phyloP scores from a whole-genome alignment of 2,888 invertebrate genomes.

The Ectemnius cavifrons region DNA sequence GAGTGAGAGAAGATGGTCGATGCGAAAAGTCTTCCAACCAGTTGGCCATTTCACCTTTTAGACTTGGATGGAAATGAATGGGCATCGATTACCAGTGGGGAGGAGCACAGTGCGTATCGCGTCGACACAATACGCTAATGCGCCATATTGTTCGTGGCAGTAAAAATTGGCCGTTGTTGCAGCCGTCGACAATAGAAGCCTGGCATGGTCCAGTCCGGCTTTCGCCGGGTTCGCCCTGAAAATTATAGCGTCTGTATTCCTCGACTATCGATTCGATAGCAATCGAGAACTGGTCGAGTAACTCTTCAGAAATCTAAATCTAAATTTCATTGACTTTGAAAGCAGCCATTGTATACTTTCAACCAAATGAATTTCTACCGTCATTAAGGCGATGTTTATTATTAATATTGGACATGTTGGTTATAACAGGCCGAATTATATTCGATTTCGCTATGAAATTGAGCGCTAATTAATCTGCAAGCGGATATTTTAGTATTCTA shows the following conservation, averaged over 20 bases:
- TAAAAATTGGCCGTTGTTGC: slow-evolving; percentile 77
- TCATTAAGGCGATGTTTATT: too few relatives aligned
- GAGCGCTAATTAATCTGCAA: too few relatives aligned
- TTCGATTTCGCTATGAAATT: too few relatives aligned
- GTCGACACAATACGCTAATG: slow-evolving; percentile 75
- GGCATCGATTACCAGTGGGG: slow-evolving; percentile 66
- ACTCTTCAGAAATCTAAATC: too few relatives aligned
- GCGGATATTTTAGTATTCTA: too few relatives aligned
- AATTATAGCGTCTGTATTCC: slow-evolving; percentile 32
- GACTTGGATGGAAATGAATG: slow-evolving; percentile 65
- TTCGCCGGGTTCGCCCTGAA: slow-evolving; percentile 18
- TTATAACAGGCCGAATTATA: too few relatives aligned
- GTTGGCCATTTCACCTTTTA: slow-evolving; percentile 27
- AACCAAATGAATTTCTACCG: too few relatives aligned
- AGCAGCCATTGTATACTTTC: too few relatives aligned
- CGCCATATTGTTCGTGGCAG: slow-evolving; percentile 74
- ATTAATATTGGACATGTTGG: too few relatives aligned
- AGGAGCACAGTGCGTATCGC: slow-evolving; percentile 50
- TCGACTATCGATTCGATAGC: neutral
- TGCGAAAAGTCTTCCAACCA: too few relatives aligned
- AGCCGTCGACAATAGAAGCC: slow-evolving; percentile 63
- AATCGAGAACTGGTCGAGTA: slow-evolving; percentile 8
- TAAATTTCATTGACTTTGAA: too few relatives aligned
- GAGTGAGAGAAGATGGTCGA: too few relatives aligned
- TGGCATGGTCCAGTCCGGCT: slow-evolving; percentile 21